A percentile compares a stretch with the other conserved stretches of the same genome.
phyloP scores from a whole-genome alignment of 35 echinoderm and acorn worm genomes.

The Antedon bifida region DNA sequence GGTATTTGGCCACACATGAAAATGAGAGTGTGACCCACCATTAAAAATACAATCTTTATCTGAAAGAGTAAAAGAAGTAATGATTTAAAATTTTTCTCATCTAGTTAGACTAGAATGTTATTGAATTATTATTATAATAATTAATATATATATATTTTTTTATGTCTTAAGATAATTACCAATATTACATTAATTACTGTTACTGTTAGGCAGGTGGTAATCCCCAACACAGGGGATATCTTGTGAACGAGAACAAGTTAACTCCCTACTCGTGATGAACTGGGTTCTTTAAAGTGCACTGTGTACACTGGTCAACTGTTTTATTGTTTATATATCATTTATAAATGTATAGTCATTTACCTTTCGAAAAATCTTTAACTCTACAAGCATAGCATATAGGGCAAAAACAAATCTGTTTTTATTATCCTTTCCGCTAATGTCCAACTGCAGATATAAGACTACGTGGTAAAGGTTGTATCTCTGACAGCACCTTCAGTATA shows the following conservation, averaged over 20 bases:
- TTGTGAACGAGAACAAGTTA: too few species aligned
- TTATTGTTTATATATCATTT: background rate
- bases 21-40: conserved; percentile 44
- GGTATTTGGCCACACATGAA: conserved; percentile 15
- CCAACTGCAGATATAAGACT: conserved; percentile 23
- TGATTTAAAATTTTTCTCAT: background rate
- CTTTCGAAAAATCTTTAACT: conserved; percentile 31
- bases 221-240: too few species aligned
- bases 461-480: conserved; percentile 1
- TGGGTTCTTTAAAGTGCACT: too few species aligned
- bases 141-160: too few species aligned
- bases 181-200: too few species aligned
- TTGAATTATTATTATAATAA: too few species aligned
- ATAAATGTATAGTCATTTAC: background rate
- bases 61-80: conserved; percentile 6
- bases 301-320: too few species aligned
- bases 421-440: conserved; percentile 24
- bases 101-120: too few species aligned
- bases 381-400: conserved; percentile 11
- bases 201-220: too few species aligned
- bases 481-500: background rate
- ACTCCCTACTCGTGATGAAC: too few species aligned
- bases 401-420: conserved; percentile 29
- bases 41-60: conserved; percentile 30
- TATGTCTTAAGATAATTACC: too few species aligned